Conservation (phyloP, 2,888 invertebrate species). For the Ernsta delagoae region DNA sequence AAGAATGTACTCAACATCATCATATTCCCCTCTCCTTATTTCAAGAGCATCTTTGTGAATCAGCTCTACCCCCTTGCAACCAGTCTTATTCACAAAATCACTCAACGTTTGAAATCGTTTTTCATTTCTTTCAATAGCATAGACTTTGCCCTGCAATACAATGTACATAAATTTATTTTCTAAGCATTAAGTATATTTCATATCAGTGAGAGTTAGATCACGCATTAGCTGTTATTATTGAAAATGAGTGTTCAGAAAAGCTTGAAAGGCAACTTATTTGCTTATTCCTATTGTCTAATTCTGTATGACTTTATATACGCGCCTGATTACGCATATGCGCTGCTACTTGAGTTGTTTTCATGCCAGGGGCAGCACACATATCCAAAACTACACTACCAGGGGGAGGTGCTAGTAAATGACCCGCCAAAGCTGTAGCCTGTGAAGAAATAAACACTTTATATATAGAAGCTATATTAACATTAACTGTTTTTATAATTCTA, state of each 20-base stretch:
- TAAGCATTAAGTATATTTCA: no score
- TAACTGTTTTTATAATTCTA: no score
- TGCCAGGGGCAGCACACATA: conserved; percentile 99
- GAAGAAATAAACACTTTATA: conserved; percentile 39
- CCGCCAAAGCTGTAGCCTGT: conserved; percentile 96
- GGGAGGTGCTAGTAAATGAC: conserved; percentile 90
- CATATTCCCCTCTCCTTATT: conserved; percentile 84
- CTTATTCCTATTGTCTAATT: no score
- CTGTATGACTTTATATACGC: conserved; percentile 55
- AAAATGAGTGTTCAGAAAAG: no score
- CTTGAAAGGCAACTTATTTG: no score
- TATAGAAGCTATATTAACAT: no score
- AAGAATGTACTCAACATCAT: conserved; percentile 94
- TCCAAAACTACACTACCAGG: conserved; percentile 92
- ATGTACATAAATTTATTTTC: not conserved
- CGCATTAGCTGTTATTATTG: no score
- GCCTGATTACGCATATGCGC: conserved; percentile 90
- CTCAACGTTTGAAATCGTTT: conserved; percentile 88
- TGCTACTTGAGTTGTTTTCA: conserved; percentile 96
- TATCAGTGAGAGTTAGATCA: no score
- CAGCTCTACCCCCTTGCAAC: conserved; percentile 88
- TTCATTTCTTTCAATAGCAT: conserved; percentile 91
- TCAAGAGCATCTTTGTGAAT: conserved; percentile 90
- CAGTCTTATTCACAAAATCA: conserved; percentile 86
- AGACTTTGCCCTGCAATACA: conserved; percentile 87